Evolutionary conservation across 2,888 invertebrate species (phyloP), one percentile per base, ranked within the genome.

Genomic region (Magallana nippona): DNA sequence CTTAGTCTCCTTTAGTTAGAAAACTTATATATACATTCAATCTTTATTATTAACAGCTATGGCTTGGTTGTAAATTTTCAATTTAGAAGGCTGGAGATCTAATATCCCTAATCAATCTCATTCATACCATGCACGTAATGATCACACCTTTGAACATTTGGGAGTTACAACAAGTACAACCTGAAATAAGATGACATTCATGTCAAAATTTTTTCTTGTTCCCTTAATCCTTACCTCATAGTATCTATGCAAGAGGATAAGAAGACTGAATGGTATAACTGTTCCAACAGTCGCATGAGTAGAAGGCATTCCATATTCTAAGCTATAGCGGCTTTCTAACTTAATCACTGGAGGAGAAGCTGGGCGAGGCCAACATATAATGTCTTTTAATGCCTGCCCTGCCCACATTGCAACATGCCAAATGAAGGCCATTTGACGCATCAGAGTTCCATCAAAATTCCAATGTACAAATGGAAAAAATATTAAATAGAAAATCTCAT

Each of bases 251-350:
- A 89, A 88, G 19, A 89, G 97, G 84, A 97, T 94, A 83, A 98
- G 94, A 82, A 98, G 96, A 0, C 97, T 96, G 94, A 97, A 97
- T 62, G 98, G 98, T 90, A 98, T 97, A 0, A 97, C 97, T 19
- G 97, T 96, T 0, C 97, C 97, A 62, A 97, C 97, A 97, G 98
- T 97, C 10, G 98, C 98, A 94, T 98, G 98, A 0, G 98, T 98
- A 1, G 98, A 98, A 1, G 98, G 98, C 97, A 98, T 98, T 17
- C 98, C 98, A 95, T 98, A 98, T 93, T 98, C 98, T 89, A 97
- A 95, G 1, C 97, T 96, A 97, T 98, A 98, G 95, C 98, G 97
- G 78, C 96, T 96, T 93, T 98, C 98, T 77, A 98, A 94, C 89
- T 97, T 96, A 86, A 96, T 95, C 0, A 97, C 98, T 0, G 98